Percentiles rank a stretch among this genome's conserved stretches.
phyloP scores from a whole-genome alignment of 1,140 invertebrate species.

The Bombus consobrinus region DNA sequence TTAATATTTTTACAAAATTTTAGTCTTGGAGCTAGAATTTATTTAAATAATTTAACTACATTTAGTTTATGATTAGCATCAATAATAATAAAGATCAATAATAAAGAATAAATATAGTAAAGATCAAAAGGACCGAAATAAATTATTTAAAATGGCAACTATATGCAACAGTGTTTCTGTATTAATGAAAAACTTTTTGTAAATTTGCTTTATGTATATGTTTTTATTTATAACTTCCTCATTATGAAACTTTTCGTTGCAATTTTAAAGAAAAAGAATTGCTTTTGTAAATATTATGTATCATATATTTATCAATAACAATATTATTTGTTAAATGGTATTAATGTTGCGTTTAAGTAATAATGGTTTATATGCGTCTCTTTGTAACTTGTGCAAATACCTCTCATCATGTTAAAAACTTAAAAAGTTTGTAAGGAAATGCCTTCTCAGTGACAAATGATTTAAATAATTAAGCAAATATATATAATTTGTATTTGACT shows the following conservation, averaged over 20 bases:
- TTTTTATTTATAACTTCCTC: constrained; percentile 18
- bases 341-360: constrained; percentile 9
- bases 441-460: not conserved
- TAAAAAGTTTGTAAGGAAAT: not conserved
- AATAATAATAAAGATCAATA: constrained; percentile 10
- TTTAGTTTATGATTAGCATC: constrained; percentile 17
- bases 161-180: constrained; percentile 16
- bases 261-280: constrained; percentile 39
- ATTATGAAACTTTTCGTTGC: constrained; percentile 21
- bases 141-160: not conserved
- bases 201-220: constrained; percentile 1
- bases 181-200: constrained; percentile 14
- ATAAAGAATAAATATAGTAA: not conserved
- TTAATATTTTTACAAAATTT: not conserved
- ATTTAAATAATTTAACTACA: constrained; percentile 22
- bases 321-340: not conserved
- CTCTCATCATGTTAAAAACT: not conserved
- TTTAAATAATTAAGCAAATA: constrained; percentile 17
- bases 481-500: constrained; percentile 4
- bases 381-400: not conserved
- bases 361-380: not conserved
- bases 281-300: constrained; percentile 27
- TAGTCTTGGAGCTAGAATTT: not conserved
- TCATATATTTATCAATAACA: constrained; percentile 2
- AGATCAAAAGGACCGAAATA: not conserved